These are phyloP conservation scores for Champsocephalus esox DNA, from an alignment of 2,797 vertebrate species.

Conservation along the genomic window DNA sequence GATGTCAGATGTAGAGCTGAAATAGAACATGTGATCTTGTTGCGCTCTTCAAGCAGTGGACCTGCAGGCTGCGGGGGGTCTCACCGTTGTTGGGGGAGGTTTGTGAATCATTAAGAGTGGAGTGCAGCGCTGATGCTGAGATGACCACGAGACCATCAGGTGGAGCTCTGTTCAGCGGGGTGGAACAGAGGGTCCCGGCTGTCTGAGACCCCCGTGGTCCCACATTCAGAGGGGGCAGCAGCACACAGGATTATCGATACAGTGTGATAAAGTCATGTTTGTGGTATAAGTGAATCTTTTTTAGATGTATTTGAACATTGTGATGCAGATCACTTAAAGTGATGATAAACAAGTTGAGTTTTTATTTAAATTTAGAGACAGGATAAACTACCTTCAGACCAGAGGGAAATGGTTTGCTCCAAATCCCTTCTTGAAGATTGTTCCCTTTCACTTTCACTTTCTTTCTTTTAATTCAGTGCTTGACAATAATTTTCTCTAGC, in stretches of 20 bases:
- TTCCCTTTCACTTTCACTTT: background rate
- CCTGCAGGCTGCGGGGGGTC: background rate
- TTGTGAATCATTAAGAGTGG: slow-evolving; percentile 32
- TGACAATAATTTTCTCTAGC: background rate
- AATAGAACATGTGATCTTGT: slow-evolving; percentile 13
- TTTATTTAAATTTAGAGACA: slow-evolving; percentile 12
- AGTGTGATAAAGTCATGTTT: background rate
- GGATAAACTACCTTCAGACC: slow-evolving; percentile 6
- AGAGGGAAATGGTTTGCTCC: background rate
- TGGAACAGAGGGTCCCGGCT: slow-evolving; percentile 29
- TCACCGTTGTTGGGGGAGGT: slow-evolving; percentile 17
- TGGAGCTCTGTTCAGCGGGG: slow-evolving; percentile 41
- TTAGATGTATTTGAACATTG: background rate
- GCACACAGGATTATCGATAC: background rate
- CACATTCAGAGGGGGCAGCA: slow-evolving; percentile 14
- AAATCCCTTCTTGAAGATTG: background rate
- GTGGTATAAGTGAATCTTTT: background rate
- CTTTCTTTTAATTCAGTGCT: background rate
- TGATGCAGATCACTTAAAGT: background rate
- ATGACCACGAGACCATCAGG: slow-evolving; percentile 53
- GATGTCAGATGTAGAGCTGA: slow-evolving; percentile 9
- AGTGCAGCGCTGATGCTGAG: slow-evolving; percentile 6
- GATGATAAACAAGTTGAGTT: slow-evolving; percentile 19
- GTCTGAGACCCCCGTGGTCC: slow-evolving; percentile 20
- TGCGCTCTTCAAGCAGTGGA: slow-evolving; percentile 18